Percentiles rank a stretch among this genome's conserved stretches.
Conservation (phyloP, 2,888 invertebrate species). For the Listrodromus nycthemerus region DNA sequence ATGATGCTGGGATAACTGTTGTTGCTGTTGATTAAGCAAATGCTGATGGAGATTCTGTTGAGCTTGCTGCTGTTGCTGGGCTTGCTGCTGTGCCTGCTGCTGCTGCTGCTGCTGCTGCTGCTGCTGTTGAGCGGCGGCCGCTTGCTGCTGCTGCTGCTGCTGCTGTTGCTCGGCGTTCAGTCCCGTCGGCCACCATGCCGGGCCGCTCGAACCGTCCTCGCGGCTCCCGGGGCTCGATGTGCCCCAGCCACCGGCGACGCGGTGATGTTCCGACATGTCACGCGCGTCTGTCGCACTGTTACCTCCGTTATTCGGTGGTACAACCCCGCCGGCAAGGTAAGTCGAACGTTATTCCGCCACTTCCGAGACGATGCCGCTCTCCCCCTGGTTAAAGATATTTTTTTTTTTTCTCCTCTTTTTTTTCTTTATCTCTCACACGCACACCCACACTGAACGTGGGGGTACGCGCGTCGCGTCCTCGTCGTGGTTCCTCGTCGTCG, state of each 20-base stretch:
- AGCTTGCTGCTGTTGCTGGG: slow-evolving; percentile 86
- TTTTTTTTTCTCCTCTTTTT: slow-evolving; percentile 4
- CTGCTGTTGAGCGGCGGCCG: too few relatives aligned
- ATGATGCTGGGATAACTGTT: slow-evolving; percentile 82
- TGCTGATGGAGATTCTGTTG: slow-evolving; percentile 84
- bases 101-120: slow-evolving; percentile 82
- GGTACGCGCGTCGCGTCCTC: slow-evolving; percentile 60
- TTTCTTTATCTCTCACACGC: slow-evolving; percentile 19
- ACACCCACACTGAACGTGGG: slow-evolving; percentile 65
- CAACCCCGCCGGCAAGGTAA: slow-evolving; percentile 40
- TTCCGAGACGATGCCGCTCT: slow-evolving; percentile 15
- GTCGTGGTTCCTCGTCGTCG: slow-evolving; percentile 47
- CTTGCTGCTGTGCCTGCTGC: slow-evolving; percentile 85
- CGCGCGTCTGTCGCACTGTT: slow-evolving; percentile 76
- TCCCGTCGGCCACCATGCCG: slow-evolving; percentile 86
- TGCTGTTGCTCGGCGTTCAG: slow-evolving; percentile 81
- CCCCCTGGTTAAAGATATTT: neutral
- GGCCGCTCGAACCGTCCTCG: slow-evolving; percentile 84
- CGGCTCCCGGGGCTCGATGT: slow-evolving; percentile 83
- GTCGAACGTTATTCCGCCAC: slow-evolving; percentile 48
- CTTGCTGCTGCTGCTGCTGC: slow-evolving; percentile 78
- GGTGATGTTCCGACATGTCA: slow-evolving; percentile 88
- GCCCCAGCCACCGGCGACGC: slow-evolving; percentile 88
- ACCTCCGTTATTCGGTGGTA: slow-evolving; percentile 69
- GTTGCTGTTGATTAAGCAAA: slow-evolving; percentile 78